These are phyloP conservation scores for Diogma glabrata DNA, from an alignment of 2,888 invertebrate genomes.

Conservation along the genomic window DNA sequence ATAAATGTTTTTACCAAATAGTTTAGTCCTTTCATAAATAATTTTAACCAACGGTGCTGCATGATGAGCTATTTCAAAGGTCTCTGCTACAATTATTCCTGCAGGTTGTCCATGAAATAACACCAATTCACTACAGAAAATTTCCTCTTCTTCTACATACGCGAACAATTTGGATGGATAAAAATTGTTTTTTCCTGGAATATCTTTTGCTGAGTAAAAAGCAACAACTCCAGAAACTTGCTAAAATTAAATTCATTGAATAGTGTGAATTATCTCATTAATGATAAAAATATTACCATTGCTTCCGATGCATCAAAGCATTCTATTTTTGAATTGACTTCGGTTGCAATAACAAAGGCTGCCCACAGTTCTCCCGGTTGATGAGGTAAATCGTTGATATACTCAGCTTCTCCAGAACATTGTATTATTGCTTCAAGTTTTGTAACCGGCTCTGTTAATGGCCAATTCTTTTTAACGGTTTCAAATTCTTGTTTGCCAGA, in stretches of 20 bases:
- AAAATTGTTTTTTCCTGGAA: constrained; percentile 51
- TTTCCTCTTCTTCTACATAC: constrained; percentile 18
- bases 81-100: constrained; percentile 50
- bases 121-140: constrained; percentile 17
- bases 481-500: constrained; percentile 58
- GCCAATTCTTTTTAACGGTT: constrained; percentile 56
- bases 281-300: constrained; percentile 41
- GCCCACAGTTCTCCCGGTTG: constrained; percentile 41
- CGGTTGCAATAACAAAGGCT: constrained; percentile 52
- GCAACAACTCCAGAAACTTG: constrained; percentile 47
- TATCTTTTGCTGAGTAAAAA: constrained; percentile 49
- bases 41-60: constrained; percentile 45
- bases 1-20: constrained; percentile 42
- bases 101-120: constrained; percentile 33
- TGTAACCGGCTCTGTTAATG: constrained; percentile 48
- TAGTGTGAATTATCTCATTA: too few species aligned
- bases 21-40: constrained; percentile 30
- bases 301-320: constrained; percentile 54
- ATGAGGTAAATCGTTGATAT: constrained; percentile 34
- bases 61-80: constrained; percentile 40
- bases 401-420: constrained; percentile 39
- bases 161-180: constrained; percentile 21
- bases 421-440: constrained; percentile 49
- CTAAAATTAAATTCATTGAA: constrained; percentile 38
- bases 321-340: constrained; percentile 45